These are phyloP conservation scores for Zosterops japonicus DNA, from an alignment of 2,113 vertebrate genomes.

Conservation along the genomic window DNA sequence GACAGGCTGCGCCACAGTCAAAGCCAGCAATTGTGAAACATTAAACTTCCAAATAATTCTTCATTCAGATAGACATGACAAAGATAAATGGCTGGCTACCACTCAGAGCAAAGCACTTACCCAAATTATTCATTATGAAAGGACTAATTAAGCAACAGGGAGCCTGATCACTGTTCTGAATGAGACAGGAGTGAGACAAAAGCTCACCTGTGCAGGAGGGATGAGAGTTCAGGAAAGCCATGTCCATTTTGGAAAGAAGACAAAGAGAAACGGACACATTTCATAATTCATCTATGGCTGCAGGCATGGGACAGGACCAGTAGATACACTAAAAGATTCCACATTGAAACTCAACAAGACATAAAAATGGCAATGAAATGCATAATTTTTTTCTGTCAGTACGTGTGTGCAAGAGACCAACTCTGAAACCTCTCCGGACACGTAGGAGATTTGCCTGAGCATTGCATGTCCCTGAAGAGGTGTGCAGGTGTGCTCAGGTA, in stretches of 20 bases:
- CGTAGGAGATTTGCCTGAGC: background rate
- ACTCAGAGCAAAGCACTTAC: background rate
- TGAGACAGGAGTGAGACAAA: background rate
- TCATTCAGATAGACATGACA: background rate
- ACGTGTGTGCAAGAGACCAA: accelerated
- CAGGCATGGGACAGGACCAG: background rate
- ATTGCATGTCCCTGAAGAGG: accelerated
- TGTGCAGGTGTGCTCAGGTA: background rate
- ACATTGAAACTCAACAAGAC: background rate
- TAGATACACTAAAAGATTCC: background rate
- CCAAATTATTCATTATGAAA: background rate
- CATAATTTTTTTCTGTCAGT: background rate
- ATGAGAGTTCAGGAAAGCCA: background rate
- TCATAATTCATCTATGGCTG: background rate
- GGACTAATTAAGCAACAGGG: background rate
- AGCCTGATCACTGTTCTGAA: background rate
- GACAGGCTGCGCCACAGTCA: background rate
- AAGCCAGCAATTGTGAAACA: background rate
- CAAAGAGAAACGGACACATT: background rate
- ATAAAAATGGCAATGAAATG: accelerated
- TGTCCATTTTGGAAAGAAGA: background rate
- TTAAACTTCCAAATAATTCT: background rate
- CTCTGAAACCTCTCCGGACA: background rate
- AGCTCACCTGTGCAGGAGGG: background rate
- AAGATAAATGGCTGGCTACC: background rate